Conservation (phyloP, 2,797 vertebrate species). For the Cetoscarus ocellatus region DNA sequence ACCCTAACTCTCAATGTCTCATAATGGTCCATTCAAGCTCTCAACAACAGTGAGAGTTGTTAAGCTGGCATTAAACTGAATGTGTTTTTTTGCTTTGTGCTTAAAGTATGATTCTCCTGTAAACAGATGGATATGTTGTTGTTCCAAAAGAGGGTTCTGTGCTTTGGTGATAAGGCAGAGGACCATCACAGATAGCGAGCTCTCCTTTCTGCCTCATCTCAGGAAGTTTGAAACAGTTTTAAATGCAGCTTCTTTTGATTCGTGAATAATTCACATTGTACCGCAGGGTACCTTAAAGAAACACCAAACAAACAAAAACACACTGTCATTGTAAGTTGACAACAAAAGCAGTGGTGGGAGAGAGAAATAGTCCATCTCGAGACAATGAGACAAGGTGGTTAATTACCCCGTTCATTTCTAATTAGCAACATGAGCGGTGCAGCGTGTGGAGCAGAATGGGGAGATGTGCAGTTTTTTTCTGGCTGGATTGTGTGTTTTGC, state of each 20-base stretch:
- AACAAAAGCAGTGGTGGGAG: constrained; percentile 49
- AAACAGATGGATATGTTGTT: constrained; percentile 53
- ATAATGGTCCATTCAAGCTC: too few species aligned
- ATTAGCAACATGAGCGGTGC: constrained; percentile 69
- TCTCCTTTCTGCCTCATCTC: constrained; percentile 31
- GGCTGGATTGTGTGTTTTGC: constrained; percentile 62
- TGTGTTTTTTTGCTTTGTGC: constrained; percentile 29
- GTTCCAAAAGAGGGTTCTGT: constrained; percentile 67
- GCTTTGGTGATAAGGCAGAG: constrained; percentile 67
- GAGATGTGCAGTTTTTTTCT: constrained; percentile 58
- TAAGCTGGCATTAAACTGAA: constrained; percentile 8
- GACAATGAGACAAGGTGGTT: constrained; percentile 73
- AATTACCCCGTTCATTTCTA: constrained; percentile 77
- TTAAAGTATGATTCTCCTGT: constrained; percentile 37
- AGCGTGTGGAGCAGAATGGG: constrained; percentile 54
- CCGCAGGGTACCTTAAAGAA: constrained; percentile 27
- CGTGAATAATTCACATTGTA: constrained; percentile 56
- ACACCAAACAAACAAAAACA: constrained; percentile 12
- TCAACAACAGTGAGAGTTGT: constrained; percentile 10
- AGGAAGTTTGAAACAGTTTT: constrained; percentile 38
- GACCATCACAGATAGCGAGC: constrained; percentile 37
- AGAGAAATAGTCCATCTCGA: constrained; percentile 60
- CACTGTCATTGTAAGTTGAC: constrained; percentile 44
- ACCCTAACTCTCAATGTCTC: too few species aligned
- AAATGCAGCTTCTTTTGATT: constrained; percentile 55